These are phyloP conservation scores for Centropus bengalensis DNA, from an alignment of 2,113 vertebrate genomes.

Conservation along the genomic window DNA sequence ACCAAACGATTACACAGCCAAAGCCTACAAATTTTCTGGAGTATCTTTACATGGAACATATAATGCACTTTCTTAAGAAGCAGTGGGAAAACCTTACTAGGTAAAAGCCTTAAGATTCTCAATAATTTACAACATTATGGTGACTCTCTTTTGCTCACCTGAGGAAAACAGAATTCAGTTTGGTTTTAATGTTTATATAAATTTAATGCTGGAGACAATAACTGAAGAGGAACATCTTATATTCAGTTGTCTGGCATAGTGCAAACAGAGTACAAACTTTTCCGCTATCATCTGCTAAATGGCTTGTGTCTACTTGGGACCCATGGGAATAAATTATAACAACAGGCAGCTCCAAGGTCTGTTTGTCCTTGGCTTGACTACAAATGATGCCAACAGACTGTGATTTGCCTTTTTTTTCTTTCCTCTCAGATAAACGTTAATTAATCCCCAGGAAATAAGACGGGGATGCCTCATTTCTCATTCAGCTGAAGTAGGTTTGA, in stretches of 20 bases:
- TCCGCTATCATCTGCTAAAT: background rate
- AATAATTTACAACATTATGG: background rate
- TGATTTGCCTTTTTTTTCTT: background rate
- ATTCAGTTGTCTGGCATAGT: background rate
- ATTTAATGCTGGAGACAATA: background rate
- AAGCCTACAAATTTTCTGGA: background rate
- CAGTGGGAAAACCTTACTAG: background rate
- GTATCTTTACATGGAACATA: background rate
- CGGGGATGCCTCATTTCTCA: background rate
- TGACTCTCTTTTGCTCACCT: background rate
- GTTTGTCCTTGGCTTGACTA: conserved; percentile 5
- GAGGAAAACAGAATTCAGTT: background rate
- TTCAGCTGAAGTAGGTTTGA: background rate
- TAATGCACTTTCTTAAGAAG: background rate
- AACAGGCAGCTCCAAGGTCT: background rate
- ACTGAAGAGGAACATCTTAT: background rate
- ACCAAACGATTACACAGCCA: background rate
- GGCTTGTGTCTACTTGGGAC: background rate
- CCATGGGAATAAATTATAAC: background rate
- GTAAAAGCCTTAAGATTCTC: background rate
- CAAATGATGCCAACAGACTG: background rate
- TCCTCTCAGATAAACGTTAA: background rate
- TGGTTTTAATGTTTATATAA: background rate
- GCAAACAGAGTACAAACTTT: background rate
- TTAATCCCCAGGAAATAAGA: background rate